Evolutionary conservation across 2,888 invertebrate species (phyloP).

Genomic region (Argyra leucocephala): DNA sequence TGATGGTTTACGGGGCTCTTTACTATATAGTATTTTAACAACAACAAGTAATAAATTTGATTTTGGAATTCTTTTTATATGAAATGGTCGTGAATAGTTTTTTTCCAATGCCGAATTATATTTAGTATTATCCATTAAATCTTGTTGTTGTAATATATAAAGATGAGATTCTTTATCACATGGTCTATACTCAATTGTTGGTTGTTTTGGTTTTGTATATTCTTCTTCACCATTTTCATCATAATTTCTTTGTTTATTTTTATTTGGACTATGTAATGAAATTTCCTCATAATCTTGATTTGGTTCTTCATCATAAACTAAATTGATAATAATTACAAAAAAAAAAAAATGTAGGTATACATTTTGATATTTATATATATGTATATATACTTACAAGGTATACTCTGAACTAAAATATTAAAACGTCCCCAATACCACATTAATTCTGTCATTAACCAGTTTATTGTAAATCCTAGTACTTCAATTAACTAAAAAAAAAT

Average conservation of each 20-base stretch:
- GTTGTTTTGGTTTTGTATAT: constrained; percentile 40
- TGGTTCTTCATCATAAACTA: constrained; percentile 42
- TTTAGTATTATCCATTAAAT: constrained; percentile 41
- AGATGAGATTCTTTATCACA: constrained; percentile 66
- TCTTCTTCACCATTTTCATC: constrained; percentile 40
- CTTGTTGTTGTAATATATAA: constrained; percentile 56
- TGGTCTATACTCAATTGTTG: constrained; percentile 42
- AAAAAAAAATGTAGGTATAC: too few relatives aligned
- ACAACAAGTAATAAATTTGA: constrained; percentile 72
- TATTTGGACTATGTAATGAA: constrained; percentile 26
- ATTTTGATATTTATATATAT: too few relatives aligned
- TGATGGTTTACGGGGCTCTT: constrained; percentile 43
- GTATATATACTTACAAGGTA: constrained; percentile 37
- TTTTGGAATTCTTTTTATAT: constrained; percentile 61
- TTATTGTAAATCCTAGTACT: constrained; percentile 36
- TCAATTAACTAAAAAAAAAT: constrained; percentile 40
- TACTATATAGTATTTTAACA: constrained; percentile 49
- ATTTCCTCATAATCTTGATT: constrained; percentile 44
- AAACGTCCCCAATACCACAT: constrained; percentile 38
- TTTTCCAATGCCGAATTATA: constrained; percentile 40
- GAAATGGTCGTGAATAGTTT: constrained; percentile 52
- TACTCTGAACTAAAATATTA: constrained; percentile 39
- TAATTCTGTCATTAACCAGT: constrained; percentile 44
- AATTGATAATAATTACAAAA: background rate
- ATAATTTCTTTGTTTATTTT: constrained; percentile 29